Evolutionary conservation across 2,888 invertebrate species (phyloP).

Genomic region (Ariolimax columbianus): DNA sequence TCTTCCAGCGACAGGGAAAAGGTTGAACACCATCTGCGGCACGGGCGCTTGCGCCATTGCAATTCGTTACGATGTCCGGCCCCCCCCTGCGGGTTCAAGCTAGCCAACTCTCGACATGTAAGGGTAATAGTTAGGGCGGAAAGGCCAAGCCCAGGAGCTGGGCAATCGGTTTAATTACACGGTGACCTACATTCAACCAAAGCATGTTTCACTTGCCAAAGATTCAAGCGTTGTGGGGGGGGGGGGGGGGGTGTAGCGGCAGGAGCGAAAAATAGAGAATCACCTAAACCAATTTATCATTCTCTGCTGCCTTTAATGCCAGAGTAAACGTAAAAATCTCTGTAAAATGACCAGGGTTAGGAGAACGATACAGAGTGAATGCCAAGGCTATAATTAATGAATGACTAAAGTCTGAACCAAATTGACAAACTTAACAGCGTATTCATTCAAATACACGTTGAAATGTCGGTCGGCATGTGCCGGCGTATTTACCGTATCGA

Average conservation of each 20-base stretch:
- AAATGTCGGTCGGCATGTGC: too few relatives aligned
- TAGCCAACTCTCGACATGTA: not conserved
- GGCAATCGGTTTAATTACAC: not conserved
- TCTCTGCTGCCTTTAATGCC: not conserved
- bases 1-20: not conserved
- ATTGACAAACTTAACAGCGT: not conserved
- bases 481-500: not conserved
- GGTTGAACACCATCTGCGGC: conserved; percentile 15
- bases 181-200: not conserved
- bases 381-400: not conserved
- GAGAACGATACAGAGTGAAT: not conserved
- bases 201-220: not conserved
- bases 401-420: not conserved
- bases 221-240: not conserved
- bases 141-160: not conserved
- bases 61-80: not conserved
- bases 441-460: not conserved
- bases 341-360: not conserved
- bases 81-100: not conserved
- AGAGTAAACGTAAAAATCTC: not conserved
- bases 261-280: too few relatives aligned
- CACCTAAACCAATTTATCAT: conserved; percentile 9
- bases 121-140: not conserved
- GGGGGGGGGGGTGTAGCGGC: not conserved
- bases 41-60: not conserved